Base-by-base conservation (phyloP, 1,140 invertebrate genomes). In the Drosophila miranda region DNA sequence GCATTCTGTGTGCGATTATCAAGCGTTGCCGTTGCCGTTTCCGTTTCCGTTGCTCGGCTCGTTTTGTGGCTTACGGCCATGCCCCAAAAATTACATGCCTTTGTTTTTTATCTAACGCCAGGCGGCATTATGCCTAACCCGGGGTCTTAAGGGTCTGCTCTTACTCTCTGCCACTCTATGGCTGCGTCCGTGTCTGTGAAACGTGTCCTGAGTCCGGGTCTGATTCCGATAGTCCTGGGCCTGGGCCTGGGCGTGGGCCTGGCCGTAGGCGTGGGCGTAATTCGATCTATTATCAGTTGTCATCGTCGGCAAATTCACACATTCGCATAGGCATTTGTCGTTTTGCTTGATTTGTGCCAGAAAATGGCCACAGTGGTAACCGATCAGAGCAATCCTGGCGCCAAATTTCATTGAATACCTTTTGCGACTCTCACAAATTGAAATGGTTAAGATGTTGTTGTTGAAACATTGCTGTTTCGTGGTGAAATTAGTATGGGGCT, bases 221-320 rank as follows among this genome's bases (percentile, higher is more conserved):
- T 72, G 74, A 66, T 66, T 69, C 58, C 30, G 30, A 0, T 30
- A 8, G 8, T 30, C 30, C 30, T 38, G 61, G 62, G 46, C 23
- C 23, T 23, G 21, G 2, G 43, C 46, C 34, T 30, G 58, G 14
- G 11, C 26, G 38, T 53, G 30, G 61, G 70, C 60, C 53, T 74
- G 70, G 60, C 55, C 75, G 6, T 30, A 11, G 11, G 11, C 34
- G 34, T 38, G 61, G 62, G 50, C 75, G 75, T 78, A 87, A 87
- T 88, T 87, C 82, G 82, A 87, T 87, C 82, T 87, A 82, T 87
- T 87, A 87, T 87, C 83, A 87, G 78, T 87, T 87, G 82, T 87
- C 82, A 78, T 87, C 75, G 83, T 87, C 75, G 75, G 58, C 60
- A 88, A 87, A 87, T 88, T 87, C 83, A 72, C 83, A 87, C 78